Conservation (phyloP, 2,888 invertebrate genomes). For the Byasa hedistus region DNA sequence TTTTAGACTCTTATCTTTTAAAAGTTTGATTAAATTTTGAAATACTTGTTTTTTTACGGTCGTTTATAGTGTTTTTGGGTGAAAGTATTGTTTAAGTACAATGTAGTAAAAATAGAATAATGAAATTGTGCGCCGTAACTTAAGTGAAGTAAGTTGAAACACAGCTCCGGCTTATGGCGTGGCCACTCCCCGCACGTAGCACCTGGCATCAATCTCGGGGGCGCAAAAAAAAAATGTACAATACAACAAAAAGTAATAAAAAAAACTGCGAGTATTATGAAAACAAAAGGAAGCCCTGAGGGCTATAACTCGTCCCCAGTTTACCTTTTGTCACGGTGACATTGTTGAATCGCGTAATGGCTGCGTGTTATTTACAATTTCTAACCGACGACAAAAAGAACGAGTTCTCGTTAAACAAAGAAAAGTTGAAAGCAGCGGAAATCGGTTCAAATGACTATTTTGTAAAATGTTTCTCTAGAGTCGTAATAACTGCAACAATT, state of each 20-base stretch:
- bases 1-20: too few species aligned
- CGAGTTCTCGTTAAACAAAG: too few species aligned
- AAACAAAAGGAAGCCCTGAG: slow-evolving; percentile 23
- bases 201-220: slow-evolving; percentile 11
- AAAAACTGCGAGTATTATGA: slow-evolving; percentile 7
- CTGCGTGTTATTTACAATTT: slow-evolving; percentile 8
- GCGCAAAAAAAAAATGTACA: slow-evolving; percentile 9
- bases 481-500: too few species aligned
- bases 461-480: too few species aligned
- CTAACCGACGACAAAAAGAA: not conserved
- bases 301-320: slow-evolving; percentile 21
- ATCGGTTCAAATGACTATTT: too few species aligned
- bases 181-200: not conserved
- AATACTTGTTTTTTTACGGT: too few species aligned
- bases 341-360: slow-evolving; percentile 9
- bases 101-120: too few species aligned
- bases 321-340: slow-evolving; percentile 26
- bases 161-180: not conserved
- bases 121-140: not conserved
- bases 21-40: too few species aligned
- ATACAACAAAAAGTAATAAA: slow-evolving; percentile 21
- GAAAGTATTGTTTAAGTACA: too few species aligned
- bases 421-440: too few species aligned
- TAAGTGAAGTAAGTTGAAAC: not conserved
- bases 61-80: too few species aligned